A percentile compares a stretch with the other conserved stretches of the same genome.
Evolutionary conservation across 2,888 invertebrate genomes (phyloP).

Genomic region (Oscheius sp.): DNA sequence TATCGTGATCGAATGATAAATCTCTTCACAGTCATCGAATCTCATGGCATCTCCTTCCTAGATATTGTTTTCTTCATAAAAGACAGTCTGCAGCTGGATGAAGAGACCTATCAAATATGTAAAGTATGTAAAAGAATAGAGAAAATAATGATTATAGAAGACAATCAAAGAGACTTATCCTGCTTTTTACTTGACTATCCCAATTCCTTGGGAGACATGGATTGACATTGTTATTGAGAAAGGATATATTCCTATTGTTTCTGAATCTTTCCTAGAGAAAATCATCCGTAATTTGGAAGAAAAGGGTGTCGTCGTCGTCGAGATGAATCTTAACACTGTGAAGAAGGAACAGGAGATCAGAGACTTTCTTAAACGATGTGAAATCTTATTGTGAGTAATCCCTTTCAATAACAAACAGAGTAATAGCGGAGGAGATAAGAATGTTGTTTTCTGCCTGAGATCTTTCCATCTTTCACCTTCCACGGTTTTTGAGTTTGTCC

Average conservation of each 20-base stretch:
- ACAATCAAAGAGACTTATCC: neutral
- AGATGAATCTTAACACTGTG: conserved; percentile 13
- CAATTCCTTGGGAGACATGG: neutral
- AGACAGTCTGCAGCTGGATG: neutral
- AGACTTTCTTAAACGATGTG: conserved; percentile 6
- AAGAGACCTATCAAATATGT: neutral
- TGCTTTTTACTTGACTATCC: neutral
- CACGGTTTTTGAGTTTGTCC: neutral
- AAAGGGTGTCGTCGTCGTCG: neutral
- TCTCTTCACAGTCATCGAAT: neutral
- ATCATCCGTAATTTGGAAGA: neutral
- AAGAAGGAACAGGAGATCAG: neutral
- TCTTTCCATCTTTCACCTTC: neutral
- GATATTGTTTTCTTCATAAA: neutral
- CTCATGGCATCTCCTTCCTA: neutral
- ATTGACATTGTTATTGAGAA: too few species aligned
- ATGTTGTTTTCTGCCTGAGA: neutral
- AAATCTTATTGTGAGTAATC: conserved; percentile 12
- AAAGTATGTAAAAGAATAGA: neutral
- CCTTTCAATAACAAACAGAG: neutral
- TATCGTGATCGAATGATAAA: neutral
- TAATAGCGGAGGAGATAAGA: conserved; percentile 19
- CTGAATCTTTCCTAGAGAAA: neutral
- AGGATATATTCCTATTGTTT: too few species aligned
- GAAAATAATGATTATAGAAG: neutral